phyloP scores from a whole-genome alignment of 2,888 invertebrate genomes.

The Scrobipalpa costella region DNA sequence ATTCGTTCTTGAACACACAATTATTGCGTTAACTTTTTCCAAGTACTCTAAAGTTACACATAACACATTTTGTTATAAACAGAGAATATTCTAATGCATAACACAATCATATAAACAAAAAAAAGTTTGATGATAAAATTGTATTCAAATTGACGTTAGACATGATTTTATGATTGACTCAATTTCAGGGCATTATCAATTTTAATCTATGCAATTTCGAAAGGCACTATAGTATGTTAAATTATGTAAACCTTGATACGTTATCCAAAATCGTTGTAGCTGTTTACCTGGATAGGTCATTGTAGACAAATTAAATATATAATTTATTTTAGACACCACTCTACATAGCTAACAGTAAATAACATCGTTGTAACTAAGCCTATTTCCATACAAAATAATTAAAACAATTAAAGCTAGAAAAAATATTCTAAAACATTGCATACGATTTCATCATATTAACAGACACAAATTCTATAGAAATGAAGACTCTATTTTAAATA shows the following conservation, averaged over 20 bases:
- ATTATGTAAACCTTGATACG: conserved; percentile 51
- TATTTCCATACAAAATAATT: not conserved
- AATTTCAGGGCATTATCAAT: not conserved
- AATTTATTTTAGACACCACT: not conserved
- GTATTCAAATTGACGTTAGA: conserved; percentile 2
- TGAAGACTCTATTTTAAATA: too few species aligned
- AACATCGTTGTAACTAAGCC: conserved; percentile 26
- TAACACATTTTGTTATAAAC: not conserved
- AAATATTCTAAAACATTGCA: not conserved
- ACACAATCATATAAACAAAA: not conserved
- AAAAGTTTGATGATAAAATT: not conserved
- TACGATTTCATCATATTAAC: not conserved
- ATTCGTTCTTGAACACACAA: conserved; percentile 11
- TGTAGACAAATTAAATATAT: not conserved
- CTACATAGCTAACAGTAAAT: conserved; percentile 23
- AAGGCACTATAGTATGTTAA: conserved; percentile 60
- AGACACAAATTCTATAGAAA: too few species aligned
- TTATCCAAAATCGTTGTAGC: conserved; percentile 55
- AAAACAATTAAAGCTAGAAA: not conserved
- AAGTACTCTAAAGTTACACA: not conserved
- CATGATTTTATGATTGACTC: not conserved
- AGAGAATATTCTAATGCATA: not conserved
- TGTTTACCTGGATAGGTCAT: conserved; percentile 23
- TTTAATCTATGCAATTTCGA: conserved; percentile 50
- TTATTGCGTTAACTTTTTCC: not conserved